Evolutionary conservation across 2,888 invertebrate species (phyloP), one percentile per base, ranked within the genome.

Genomic region (Hydraecia micacea): DNA sequence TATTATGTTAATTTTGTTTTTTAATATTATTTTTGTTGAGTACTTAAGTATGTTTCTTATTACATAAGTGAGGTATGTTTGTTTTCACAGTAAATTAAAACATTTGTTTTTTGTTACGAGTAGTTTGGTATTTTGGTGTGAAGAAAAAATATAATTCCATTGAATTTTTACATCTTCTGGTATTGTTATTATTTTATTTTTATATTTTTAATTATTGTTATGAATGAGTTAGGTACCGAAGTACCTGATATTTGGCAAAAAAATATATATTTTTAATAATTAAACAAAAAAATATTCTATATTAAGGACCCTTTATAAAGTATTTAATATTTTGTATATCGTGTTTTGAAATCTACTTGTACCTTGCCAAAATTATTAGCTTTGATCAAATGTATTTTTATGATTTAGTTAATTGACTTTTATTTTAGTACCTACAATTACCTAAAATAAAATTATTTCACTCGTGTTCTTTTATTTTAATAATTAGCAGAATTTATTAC

Each of bases 341-440:
- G n/a, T n/a, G 21, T 39, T 67, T n/a, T n/a, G 13, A 36, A 63
- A 49, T 2, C 13, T 8, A 49, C 21, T 49, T 42, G 8, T 18
- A 18, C 13, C 6, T 73, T 68, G 13, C 6, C 15, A 21, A n/a
- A n/a, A 52, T 52, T 25, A 18, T n/a, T 9, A 52, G 28, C 28
- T 4, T 49, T 28, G 36, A 52, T 28, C 9, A 68, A 36, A 39
- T 73, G 69, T 28, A 68, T 39, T 21, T 52, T 36, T 68, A 21
- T 68, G 9, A 68, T 68, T 68, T 52, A 68, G 49, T 52, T 32
- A 52, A 21, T 62, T 49, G n/a, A 49, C 7, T 66, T 66, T 73
- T 49, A 67, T 73, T 49, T 49, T 46, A 73, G 2, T 32, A 32
- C 32, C 32, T n/a, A 66, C n/a, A 42, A 42, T 28, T 46, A 36